Evolutionary conservation across 1,140 invertebrate genomes (phyloP).

Genomic region (Pseudachorutes palmiensis): DNA sequence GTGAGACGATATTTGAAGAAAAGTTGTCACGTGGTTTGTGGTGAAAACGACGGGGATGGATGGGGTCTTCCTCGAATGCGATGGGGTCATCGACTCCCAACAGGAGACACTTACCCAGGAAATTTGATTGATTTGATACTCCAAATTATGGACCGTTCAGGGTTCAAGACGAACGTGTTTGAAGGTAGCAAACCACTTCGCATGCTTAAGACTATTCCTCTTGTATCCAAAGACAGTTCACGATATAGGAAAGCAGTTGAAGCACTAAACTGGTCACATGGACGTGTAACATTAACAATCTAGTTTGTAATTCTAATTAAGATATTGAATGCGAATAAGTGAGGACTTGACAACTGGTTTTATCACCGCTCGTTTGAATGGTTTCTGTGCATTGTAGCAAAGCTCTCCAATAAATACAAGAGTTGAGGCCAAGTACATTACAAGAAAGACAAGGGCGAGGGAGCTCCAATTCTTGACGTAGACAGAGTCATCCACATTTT

Average conservation of each 20-base stretch:
- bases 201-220: not conserved
- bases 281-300: not conserved
- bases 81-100: constrained; percentile 11
- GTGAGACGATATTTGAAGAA: constrained; percentile 18
- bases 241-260: not conserved
- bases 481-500: too few species aligned
- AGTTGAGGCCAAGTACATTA: too few species aligned
- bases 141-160: constrained; percentile 2
- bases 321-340: too few species aligned
- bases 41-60: constrained; percentile 24
- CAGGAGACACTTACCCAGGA: constrained; percentile 23
- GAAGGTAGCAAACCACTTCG: not conserved
- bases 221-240: not conserved
- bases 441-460: too few species aligned
- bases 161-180: constrained; percentile 4
- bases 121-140: constrained; percentile 20
- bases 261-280: constrained; percentile 1
- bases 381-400: too few species aligned
- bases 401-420: too few species aligned
- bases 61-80: constrained; percentile 15
- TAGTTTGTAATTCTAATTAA: constrained; percentile 4
- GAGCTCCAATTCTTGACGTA: too few species aligned
- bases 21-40: constrained; percentile 20
- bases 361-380: too few species aligned
- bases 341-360: too few species aligned